These are phyloP conservation scores for Sceloporus undulatus DNA, from an alignment of 2,113 vertebrate genomes.

Conservation along the genomic window DNA sequence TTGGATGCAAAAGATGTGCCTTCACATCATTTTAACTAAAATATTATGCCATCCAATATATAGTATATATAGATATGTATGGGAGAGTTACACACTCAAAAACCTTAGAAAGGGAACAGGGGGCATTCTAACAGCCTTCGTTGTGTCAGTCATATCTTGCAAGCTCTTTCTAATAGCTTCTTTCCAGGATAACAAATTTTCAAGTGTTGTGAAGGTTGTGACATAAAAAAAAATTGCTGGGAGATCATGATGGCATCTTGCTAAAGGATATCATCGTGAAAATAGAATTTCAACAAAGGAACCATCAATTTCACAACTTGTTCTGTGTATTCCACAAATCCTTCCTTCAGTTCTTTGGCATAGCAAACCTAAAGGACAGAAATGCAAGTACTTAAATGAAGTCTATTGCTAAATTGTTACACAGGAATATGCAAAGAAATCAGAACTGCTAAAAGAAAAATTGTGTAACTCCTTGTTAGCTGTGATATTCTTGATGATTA, in stretches of 20 bases:
- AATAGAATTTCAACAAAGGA: constrained; percentile 97
- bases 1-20: background rate
- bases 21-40: background rate
- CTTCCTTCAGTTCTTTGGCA: constrained; percentile 97
- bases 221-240: background rate
- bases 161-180: background rate
- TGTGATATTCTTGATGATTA: constrained; percentile 13
- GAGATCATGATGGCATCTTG: background rate
- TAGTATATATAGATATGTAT: background rate
- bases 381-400: background rate
- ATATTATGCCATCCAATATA: background rate
- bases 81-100: background rate
- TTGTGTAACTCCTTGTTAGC: background rate
- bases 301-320: constrained; percentile 99
- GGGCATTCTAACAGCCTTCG: background rate
- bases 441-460: background rate
- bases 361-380: constrained; percentile 91
- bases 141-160: background rate
- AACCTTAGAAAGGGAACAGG: background rate
- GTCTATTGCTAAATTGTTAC: background rate
- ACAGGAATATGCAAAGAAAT: background rate
- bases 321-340: constrained; percentile 97
- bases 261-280: constrained; percentile 98
- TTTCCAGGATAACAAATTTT: background rate
- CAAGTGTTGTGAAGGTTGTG: background rate